Base-by-base conservation (phyloP, 1,140 invertebrate genomes). In the Drosophila pseudoobscura region DNA sequence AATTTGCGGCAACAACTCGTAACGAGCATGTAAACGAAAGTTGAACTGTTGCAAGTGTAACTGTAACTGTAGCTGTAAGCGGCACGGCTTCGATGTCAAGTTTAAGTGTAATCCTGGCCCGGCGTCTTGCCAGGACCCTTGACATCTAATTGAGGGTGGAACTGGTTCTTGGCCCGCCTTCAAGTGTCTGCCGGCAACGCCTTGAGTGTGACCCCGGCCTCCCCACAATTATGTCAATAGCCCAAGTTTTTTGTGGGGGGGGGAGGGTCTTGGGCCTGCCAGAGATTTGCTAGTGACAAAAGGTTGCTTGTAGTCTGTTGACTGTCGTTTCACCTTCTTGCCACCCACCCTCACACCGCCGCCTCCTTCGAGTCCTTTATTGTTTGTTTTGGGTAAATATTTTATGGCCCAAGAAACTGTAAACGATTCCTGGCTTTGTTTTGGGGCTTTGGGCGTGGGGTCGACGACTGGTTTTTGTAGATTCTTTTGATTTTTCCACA, bases 171-270 rank as follows among this genome's bases (percentile, higher is more conserved):
- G 58, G 56, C 61, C 52, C 55, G 44, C 50, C 47, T 80, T 82
- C 64, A 83, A 88, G 83, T 88, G 83, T 73, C 84, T 84, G 72
- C 61, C 79, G 47, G 65, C 79, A 83, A 88, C 84, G 83, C 83
- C 83, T 88, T 89, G 75, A 84, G 83, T 88, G 84, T 88, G 83
- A 88, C 84, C 87, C 80, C 62, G 65, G 71, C 65, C 11, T 20
- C 62, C 71, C 82, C 80, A 52, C 72, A 88, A 87, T 87, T 87
- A 87, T 87, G 82, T 87, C 83, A 87, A 87, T 87, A 88, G 82
- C 62, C 65, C 65, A 68, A 74, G 71, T 74, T 74, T 74, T 45
- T 56, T 17, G 17, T 17, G 17, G 15, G 15, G 15, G 15, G 15
- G 15, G 39, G 31, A 13, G 20, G 20, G 7, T 3, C 13, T 3